A percentile compares a stretch with the other conserved stretches of the same genome.
phyloP scores from a whole-genome alignment of 2,113 vertebrate genomes.

The Nicator chloris region DNA sequence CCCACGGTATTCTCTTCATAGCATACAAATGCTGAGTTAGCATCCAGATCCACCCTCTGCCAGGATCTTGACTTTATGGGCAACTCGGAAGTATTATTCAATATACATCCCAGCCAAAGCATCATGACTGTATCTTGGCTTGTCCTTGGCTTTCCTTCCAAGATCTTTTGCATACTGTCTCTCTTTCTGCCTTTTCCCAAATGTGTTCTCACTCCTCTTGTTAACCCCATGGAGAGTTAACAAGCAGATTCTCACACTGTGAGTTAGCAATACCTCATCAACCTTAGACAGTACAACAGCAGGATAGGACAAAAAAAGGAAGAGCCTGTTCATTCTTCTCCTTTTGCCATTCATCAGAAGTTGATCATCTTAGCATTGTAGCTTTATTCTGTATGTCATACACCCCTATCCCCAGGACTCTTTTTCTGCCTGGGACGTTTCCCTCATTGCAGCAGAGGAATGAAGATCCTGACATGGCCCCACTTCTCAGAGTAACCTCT shows the following conservation, averaged over 20 bases:
- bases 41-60: neutral
- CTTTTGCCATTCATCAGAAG: neutral
- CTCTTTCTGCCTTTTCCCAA: neutral
- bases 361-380: neutral
- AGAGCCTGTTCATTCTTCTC: neutral
- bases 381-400: neutral
- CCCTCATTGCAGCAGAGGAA: neutral
- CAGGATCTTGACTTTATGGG: slow-evolving; percentile 24
- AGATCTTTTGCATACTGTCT: neutral
- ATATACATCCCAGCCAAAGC: neutral
- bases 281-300: neutral
- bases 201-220: neutral
- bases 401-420: fast-evolving
- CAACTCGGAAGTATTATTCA: neutral
- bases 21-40: slow-evolving; percentile 24
- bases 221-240: neutral
- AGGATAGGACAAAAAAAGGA: neutral
- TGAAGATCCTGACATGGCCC: neutral
- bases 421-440: neutral
- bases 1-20: neutral
- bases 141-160: slow-evolving; percentile 37
- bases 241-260: neutral
- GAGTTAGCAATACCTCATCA: neutral
- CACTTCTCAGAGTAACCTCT: neutral
- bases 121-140: neutral